Base-by-base conservation (phyloP, 2,888 invertebrate genomes). In the Apodemia mormo region DNA sequence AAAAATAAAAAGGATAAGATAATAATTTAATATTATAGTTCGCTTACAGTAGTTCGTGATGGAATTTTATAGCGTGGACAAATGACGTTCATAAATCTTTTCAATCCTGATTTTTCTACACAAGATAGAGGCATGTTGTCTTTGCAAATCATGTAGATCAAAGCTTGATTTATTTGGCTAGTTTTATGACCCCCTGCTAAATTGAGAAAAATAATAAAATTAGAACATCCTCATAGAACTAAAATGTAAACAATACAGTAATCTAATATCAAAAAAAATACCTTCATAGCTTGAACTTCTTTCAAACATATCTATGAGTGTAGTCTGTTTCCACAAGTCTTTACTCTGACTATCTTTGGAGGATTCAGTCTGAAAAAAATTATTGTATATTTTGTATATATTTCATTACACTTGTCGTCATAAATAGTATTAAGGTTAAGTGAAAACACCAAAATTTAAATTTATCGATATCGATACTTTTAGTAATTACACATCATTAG, bases 41-140 rank as follows among this genome's bases (percentile, higher is more conserved):
- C 65, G 40, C 9, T 67, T 70, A 73, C 71, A 29, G 22, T 73
- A 71, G 69, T 43, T 64, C 71, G 68, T 29, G 73, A 75, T n/a
- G 70, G 72, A n/a, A n/a, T n/a, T n/a, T n/a, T n/a, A n/a, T n/a
- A n/a, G n/a, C n/a, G n/a, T n/a, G n/a, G n/a, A n/a, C 73, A 75
- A 67, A 73, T 43, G 22, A 70, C 68, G 45, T 69, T 14, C 58
- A 72, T 66, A 61, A 75, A 73, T 75, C 54, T 72, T 71, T 68
- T 49, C 66, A 73, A 70, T 71, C 75, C 75, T 10, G 56, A 61
- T 73, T 75, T 75, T 75, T 74, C 72, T 61, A 75, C 74, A 40
- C 73, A 75, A 10, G 72, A 74, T 9, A 75, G 56, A 65, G 72
- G 73, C 67, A 75, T 67, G 67, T 75, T 73, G 68, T 73, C 73